Evolutionary conservation across 2,888 invertebrate species (phyloP), one percentile per base, ranked within the genome.

Genomic region (Operophtera brumata): DNA sequence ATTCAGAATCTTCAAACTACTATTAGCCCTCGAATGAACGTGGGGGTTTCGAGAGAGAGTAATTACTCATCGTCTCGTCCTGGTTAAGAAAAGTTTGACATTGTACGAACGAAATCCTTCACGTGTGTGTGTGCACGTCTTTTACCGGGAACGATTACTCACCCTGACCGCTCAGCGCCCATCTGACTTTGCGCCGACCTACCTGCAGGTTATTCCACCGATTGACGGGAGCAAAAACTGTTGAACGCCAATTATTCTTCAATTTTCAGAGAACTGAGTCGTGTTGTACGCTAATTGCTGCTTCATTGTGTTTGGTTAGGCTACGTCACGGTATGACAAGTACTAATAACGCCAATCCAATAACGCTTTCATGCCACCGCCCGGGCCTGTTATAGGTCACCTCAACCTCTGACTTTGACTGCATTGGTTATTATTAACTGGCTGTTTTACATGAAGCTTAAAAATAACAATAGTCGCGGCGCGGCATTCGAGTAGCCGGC

Each of bases 131-230:
- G 57, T 44, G 58, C 64, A 63, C 70, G 64, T 70, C 67, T 66
- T 66, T 61, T 64, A 69, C 70, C 71, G 69, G 75, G 72, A 80
- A 66, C 60, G 61, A 78, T 79, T 79, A 80, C 73, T 80, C 81
- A 81, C 71, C 69, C 71, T 69, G 72, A 75, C 68, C 78, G 70
- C 75, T 75, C 67, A 75, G 71, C 70, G 70, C 71, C 64, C 66
- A 67, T 71, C 67, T 82, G 87, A 86, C 87, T 84, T 87, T 86
- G 77, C 74, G 72, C 59, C 77, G 84, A 80, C 86, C 86, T 85
- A 82, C 84, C 83, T 77, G 72, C 73, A 79, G 86, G 86, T 86
- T 86, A 82, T 84, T 86, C 78, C 81, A 80, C 85, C 71, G 68
- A 59, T 68, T 66, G 61, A 44, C 65, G 65, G 75, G 75, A 77